Percentiles rank a stretch among this genome's conserved stretches.
Conservation (phyloP, 2,888 invertebrate genomes). For the Parnassius apollo region DNA sequence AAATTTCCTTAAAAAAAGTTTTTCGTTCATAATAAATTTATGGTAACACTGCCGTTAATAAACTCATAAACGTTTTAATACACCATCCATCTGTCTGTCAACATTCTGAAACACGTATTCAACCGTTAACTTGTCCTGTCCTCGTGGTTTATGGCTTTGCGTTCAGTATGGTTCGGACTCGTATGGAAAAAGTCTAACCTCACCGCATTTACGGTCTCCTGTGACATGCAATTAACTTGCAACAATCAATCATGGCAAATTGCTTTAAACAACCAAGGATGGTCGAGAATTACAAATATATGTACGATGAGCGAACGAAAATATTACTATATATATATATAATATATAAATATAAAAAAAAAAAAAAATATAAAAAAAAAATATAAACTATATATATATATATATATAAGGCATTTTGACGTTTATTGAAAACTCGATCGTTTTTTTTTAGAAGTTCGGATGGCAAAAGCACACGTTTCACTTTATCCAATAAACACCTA, state of each 20-base stretch:
- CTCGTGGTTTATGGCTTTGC: neutral
- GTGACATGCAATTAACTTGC: constrained; percentile 29
- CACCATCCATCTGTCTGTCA: no score
- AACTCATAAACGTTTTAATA: no score
- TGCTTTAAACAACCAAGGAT: constrained; percentile 28
- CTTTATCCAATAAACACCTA: neutral
- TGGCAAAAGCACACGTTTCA: neutral
- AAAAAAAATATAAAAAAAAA: no score
- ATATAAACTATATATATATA: no score
- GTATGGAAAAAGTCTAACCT: constrained; percentile 20
- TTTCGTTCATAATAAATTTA: no score
- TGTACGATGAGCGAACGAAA: constrained; percentile 7
- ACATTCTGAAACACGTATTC: neutral
- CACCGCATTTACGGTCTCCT: constrained; percentile 28
- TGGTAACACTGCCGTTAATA: no score
- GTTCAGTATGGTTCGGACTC: neutral
- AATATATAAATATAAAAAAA: no score
- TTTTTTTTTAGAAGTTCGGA: no score
- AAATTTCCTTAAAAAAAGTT: no score
- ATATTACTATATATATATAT: no score
- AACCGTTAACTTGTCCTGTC: neutral
- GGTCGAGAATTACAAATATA: constrained; percentile 10
- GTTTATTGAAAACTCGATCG: no score
- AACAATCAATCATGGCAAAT: constrained; percentile 34
- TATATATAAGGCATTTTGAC: no score